Evolutionary conservation across 2,888 invertebrate species (phyloP).

Genomic region (Cataglyphis cursor): DNA sequence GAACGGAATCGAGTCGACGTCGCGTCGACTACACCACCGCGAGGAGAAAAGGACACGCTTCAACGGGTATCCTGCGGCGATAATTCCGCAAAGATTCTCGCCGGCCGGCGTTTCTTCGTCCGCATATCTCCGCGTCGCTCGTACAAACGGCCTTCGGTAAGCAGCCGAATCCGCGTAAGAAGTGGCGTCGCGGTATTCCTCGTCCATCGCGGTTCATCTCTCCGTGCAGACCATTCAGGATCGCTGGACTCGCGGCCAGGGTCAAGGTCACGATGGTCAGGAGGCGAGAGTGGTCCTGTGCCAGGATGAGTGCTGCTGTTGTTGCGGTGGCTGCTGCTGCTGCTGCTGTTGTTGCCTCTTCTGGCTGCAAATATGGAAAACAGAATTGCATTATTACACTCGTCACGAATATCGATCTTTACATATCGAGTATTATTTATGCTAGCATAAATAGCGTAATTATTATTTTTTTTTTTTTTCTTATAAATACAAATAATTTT

Average conservation of each 20-base stretch:
- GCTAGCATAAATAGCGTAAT: too few species aligned
- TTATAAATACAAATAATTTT: neutral
- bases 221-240: slow-evolving; percentile 38
- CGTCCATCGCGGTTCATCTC: slow-evolving; percentile 21
- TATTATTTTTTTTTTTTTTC: too few species aligned
- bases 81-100: slow-evolving; percentile 28
- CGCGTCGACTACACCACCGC: slow-evolving; percentile 44
- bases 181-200: slow-evolving; percentile 36
- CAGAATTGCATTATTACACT: slow-evolving; percentile 65
- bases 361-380: slow-evolving; percentile 80
- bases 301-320: slow-evolving; percentile 81
- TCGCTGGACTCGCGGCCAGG: slow-evolving; percentile 65
- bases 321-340: slow-evolving; percentile 72
- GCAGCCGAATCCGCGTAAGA: slow-evolving; percentile 46
- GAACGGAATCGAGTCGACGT: slow-evolving; percentile 6
- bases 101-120: slow-evolving; percentile 17
- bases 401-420: slow-evolving; percentile 3
- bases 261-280: slow-evolving; percentile 81
- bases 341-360: slow-evolving; percentile 86
- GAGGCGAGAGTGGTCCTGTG: slow-evolving; percentile 85
- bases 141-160: slow-evolving; percentile 20
- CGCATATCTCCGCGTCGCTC: slow-evolving; percentile 19
- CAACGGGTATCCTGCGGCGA: slow-evolving; percentile 22
- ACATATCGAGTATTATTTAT: neutral
- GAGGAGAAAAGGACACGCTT: slow-evolving; percentile 15